phyloP scores from a whole-genome alignment of 2,113 vertebrate genomes.

The Eulemur macaco region DNA sequence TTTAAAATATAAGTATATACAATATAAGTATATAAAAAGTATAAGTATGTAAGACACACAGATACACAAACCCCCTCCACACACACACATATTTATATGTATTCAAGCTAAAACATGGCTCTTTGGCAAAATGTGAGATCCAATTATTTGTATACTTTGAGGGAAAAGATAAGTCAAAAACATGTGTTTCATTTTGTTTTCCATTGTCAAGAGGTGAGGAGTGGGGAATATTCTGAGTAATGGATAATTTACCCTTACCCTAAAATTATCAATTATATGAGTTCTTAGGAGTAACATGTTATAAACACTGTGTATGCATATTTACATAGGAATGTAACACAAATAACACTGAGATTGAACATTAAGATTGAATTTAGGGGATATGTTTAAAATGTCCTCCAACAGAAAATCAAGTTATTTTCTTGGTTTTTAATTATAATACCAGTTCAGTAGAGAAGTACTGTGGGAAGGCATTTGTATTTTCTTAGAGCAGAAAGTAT shows the following conservation, averaged over 20 bases:
- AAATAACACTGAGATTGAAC: neutral
- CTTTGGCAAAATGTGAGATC: conserved; percentile 13
- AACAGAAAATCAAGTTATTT: conserved; percentile 7
- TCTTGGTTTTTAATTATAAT: conserved; percentile 32
- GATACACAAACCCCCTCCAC: neutral
- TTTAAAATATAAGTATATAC: neutral
- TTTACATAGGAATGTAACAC: neutral
- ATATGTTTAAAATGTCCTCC: neutral
- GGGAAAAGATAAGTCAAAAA: conserved; percentile 4
- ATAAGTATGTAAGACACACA: neutral
- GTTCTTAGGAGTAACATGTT: neutral
- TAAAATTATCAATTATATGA: neutral
- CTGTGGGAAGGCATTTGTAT: neutral
- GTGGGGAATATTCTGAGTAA: neutral
- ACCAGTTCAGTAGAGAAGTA: neutral
- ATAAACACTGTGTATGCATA: neutral
- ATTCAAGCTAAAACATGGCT: neutral
- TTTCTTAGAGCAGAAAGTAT: conserved; percentile 61
- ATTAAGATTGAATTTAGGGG: neutral
- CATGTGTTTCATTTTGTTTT: conserved; percentile 47
- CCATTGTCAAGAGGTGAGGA: neutral
- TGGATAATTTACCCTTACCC: neutral
- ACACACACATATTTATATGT: neutral
- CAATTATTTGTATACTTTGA: conserved; percentile 7
- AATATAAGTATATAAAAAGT: neutral